Percentiles rank a stretch among this genome's conserved stretches.
phyloP scores from a whole-genome alignment of 2,888 invertebrate genomes.

The Pinctada fucata region DNA sequence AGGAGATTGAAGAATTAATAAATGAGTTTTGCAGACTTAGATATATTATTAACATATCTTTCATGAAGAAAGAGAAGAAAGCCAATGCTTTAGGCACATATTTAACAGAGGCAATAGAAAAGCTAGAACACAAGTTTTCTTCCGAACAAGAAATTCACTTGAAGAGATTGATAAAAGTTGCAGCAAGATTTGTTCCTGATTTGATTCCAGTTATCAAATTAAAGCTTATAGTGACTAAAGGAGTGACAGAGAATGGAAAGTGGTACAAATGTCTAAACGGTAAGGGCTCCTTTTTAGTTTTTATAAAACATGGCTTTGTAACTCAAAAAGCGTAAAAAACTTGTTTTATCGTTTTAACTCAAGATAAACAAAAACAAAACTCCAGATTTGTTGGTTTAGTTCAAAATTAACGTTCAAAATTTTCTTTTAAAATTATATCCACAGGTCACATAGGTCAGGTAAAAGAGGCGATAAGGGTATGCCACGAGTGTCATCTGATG shows the following conservation, averaged over 20 bases:
- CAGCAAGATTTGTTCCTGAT: background rate
- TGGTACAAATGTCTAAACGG: slow-evolving; percentile 25
- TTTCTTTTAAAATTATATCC: background rate
- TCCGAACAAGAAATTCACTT: too few species aligned
- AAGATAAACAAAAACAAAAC: too few species aligned
- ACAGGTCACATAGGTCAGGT: background rate
- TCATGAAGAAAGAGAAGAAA: too few species aligned
- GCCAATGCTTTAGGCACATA: too few species aligned
- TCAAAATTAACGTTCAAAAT: background rate
- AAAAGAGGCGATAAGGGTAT: background rate
- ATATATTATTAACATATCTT: background rate
- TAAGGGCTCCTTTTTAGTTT: background rate
- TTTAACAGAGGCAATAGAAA: too few species aligned
- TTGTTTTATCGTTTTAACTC: too few species aligned
- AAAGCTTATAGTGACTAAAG: background rate
- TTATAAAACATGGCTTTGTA: too few species aligned
- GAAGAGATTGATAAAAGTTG: too few species aligned
- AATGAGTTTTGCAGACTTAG: slow-evolving; percentile 3
- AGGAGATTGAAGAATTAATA: slow-evolving; percentile 12
- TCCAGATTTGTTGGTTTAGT: background rate
- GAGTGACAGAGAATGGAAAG: background rate
- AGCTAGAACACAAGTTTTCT: too few species aligned
- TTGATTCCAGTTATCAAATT: background rate
- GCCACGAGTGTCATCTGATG: background rate
- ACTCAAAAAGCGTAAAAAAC: too few species aligned